Base-by-base conservation (phyloP, 2,113 vertebrate species). In the Tonatia bakeri region DNA sequence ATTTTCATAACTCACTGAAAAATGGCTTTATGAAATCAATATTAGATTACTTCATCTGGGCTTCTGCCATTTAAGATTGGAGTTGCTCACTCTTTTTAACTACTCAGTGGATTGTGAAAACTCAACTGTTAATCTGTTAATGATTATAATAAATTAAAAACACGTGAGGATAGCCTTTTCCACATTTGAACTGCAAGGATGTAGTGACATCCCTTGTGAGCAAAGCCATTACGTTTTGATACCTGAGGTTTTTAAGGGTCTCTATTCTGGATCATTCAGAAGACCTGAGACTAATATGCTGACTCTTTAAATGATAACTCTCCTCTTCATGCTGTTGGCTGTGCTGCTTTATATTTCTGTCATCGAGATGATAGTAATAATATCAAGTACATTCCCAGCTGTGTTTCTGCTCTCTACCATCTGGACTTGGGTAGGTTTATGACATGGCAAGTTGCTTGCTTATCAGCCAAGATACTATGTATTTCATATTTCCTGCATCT, bases 141-240 rank as follows among this genome's bases (percentile, higher is more conserved):
- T 95, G 73, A 94, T 96, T 87, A 87, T 81, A 76, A 95, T 86
- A 96, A 91, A 96, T 97, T 94, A 61, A 93, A 93, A 96, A 70
- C 96, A 95, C 69, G 50, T 50, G 40, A 67, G 9, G 1, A 45
- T 70, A 69, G 59, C 7, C 33, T 96, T 6, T 67, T 87, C 93
- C 72, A 61, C 88, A 20, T 96, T 95, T 91, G 79, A 92, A 64
- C 79, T 94, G 28, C 69, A 89, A 89, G 59, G 65, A 61, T 92
- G 47, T 47, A 94, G 50, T 54, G 90, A 43, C 20, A 56, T 50
- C 84, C 92, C 43, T 84, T 75, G 8, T 96, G 50, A 93, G 33
- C 59, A 87, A 87, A 94, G 31, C 40, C 40, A 24, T 91, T 90
- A 33, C 81, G 87, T 97, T 91, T 92, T 22, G 19, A 89, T 96